Percentiles rank a stretch among this genome's conserved stretches.
Conservation (phyloP, 1,140 invertebrate genomes). For the Tetraneura akinire region DNA sequence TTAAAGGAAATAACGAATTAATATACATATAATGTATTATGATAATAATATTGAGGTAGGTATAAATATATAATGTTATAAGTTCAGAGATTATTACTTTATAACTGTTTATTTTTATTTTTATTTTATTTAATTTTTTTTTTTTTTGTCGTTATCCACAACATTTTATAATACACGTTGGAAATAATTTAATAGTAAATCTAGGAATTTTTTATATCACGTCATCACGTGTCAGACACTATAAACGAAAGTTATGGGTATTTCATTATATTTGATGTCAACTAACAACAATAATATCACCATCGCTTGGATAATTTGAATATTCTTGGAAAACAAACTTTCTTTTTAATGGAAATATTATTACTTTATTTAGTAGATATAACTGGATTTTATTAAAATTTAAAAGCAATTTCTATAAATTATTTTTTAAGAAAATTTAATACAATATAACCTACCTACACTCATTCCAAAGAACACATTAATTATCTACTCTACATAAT, state of each 20-base stretch:
- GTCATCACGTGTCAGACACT: background rate
- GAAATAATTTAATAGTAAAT: background rate
- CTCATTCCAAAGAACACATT: too few relatives aligned
- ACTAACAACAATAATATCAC: background rate
- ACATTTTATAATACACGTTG: background rate
- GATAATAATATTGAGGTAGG: too few relatives aligned
- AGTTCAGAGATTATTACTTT: too few relatives aligned
- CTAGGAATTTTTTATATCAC: background rate
- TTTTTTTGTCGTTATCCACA: background rate
- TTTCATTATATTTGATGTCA: background rate
- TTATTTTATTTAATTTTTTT: background rate
- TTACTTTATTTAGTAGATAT: too few relatives aligned
- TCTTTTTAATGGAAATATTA: slow-evolving; percentile 38
- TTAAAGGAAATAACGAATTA: too few relatives aligned
- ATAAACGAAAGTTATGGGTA: slow-evolving; percentile 1
- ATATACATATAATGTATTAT: too few relatives aligned
- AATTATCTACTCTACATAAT: too few relatives aligned
- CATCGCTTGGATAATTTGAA: background rate
- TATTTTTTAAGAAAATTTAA: too few relatives aligned
- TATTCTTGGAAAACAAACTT: slow-evolving; percentile 28
- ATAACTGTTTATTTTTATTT: background rate
- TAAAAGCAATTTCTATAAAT: background rate
- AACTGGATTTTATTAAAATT: background rate
- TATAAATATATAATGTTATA: too few relatives aligned
- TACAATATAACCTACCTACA: too few relatives aligned